Conservation (phyloP, 2,797 vertebrate species). For the Fringilla coelebs region DNA sequence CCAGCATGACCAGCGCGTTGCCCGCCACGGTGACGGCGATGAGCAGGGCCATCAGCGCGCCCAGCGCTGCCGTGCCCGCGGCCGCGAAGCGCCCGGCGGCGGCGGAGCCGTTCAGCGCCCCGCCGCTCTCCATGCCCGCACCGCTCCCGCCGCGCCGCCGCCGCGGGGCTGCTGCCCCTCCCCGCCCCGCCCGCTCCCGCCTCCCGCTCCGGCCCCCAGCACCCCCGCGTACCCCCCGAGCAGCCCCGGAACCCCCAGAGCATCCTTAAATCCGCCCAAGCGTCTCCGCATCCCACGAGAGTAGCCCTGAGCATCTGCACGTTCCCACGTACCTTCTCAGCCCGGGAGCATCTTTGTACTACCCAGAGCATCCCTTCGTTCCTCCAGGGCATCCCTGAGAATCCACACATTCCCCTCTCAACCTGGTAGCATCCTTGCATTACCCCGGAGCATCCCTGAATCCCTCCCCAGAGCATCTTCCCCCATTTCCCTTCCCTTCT, state of each 20-base stretch:
- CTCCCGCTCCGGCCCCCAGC: background rate
- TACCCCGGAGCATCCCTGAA: background rate
- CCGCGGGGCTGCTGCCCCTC: slow-evolving; percentile 50
- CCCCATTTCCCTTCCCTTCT: background rate
- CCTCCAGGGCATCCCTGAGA: background rate
- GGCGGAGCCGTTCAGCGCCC: slow-evolving; percentile 57
- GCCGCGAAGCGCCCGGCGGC: slow-evolving; percentile 61
- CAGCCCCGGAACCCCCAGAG: background rate
- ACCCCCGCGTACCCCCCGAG: background rate
- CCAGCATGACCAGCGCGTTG: slow-evolving; percentile 79
- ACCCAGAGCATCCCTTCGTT: background rate
- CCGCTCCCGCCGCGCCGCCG: background rate
- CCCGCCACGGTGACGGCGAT: slow-evolving; percentile 76
- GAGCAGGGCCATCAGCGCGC: slow-evolving; percentile 75
- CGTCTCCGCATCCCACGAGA: background rate
- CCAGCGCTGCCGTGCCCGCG: slow-evolving; percentile 67
- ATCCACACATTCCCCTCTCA: background rate
- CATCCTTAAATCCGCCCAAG: background rate
- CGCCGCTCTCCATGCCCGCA: slow-evolving; percentile 67
- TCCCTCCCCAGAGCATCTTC: background rate
- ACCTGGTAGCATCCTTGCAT: background rate
- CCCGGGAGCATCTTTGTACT: background rate
- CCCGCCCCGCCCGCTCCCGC: slow-evolving; percentile 37
- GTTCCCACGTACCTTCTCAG: rapidly evolving
- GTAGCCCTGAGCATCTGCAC: background rate